Conservation (phyloP, 2,888 invertebrate genomes). For the Magallana nippona region DNA sequence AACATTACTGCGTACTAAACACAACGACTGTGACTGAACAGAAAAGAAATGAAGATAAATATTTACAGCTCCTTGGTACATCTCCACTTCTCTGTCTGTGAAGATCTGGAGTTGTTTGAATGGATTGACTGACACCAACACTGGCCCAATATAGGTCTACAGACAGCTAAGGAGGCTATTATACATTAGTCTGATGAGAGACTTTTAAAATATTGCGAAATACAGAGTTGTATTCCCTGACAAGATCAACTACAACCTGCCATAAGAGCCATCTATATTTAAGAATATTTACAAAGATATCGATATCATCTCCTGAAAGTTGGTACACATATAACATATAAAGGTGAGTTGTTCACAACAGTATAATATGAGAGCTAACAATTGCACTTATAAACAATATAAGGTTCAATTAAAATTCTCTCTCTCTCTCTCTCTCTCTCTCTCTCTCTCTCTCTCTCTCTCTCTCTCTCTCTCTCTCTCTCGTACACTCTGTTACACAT, state of each 20-base stretch:
- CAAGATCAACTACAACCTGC: too few relatives aligned
- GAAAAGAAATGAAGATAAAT: not conserved
- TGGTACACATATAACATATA: too few relatives aligned
- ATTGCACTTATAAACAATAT: too few relatives aligned
- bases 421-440: too few relatives aligned
- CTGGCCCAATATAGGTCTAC: constrained; percentile 85
- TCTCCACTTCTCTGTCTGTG: constrained; percentile 83
- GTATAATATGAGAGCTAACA: too few relatives aligned
- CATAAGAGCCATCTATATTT: too few relatives aligned
- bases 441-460: not conserved
- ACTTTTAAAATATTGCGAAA: not conserved
- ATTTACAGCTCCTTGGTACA: constrained; percentile 80
- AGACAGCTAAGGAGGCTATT: constrained; percentile 22
- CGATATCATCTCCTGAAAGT: too few relatives aligned
- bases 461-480: not conserved
- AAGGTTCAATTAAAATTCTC: too few relatives aligned
- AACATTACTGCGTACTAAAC: too few relatives aligned
- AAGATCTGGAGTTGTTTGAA: constrained; percentile 85
- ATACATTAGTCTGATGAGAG: not conserved
- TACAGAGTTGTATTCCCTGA: not conserved
- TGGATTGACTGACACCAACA: constrained; percentile 85
- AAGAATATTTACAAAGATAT: too few relatives aligned
- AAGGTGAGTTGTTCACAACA: too few relatives aligned
- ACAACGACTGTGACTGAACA: too few relatives aligned
- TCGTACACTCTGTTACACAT: not conserved